phyloP scores from a whole-genome alignment of 2,113 vertebrate genomes.

The Pantherophis guttatus region DNA sequence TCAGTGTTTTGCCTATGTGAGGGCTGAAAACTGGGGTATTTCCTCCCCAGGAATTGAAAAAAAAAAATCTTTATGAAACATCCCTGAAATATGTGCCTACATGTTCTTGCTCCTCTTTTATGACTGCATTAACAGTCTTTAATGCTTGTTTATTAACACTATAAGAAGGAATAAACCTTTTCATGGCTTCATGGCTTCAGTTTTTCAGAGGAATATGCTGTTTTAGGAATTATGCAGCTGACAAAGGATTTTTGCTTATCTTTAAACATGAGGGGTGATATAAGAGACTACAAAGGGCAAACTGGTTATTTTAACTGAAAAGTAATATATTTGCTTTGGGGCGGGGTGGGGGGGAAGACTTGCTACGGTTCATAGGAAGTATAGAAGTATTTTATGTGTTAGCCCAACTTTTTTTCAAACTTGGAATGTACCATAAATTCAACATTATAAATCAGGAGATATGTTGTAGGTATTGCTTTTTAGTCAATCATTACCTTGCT shows the following conservation, averaged over 20 bases:
- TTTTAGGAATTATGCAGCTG: not conserved
- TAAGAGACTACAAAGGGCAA: constrained; percentile 44
- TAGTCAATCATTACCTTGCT: not conserved
- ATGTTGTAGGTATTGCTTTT: not conserved
- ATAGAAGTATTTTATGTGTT: not conserved
- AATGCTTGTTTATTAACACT: not conserved
- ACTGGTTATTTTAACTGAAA: constrained; percentile 42
- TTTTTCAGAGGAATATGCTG: constrained; percentile 5
- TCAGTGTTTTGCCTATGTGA: too few species aligned
- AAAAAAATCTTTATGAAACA: not conserved
- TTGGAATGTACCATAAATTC: not conserved
- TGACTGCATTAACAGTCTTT: not conserved
- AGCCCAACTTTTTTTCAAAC: not conserved
- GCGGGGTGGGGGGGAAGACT: too few species aligned
- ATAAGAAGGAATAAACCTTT: not conserved
- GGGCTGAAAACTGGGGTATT: not conserved
- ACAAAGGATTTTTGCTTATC: not conserved
- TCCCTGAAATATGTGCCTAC: not conserved
- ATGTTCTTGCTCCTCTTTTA: not conserved
- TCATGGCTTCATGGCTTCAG: not conserved
- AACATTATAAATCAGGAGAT: not conserved
- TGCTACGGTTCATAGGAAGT: not conserved
- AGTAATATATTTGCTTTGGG: constrained; percentile 36
- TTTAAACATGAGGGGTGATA: constrained; percentile 41
- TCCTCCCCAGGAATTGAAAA: not conserved